Evolutionary conservation across 2,888 invertebrate species (phyloP), one percentile per base, ranked within the genome.

Genomic region (Lordiphosa andalusiaca): DNA sequence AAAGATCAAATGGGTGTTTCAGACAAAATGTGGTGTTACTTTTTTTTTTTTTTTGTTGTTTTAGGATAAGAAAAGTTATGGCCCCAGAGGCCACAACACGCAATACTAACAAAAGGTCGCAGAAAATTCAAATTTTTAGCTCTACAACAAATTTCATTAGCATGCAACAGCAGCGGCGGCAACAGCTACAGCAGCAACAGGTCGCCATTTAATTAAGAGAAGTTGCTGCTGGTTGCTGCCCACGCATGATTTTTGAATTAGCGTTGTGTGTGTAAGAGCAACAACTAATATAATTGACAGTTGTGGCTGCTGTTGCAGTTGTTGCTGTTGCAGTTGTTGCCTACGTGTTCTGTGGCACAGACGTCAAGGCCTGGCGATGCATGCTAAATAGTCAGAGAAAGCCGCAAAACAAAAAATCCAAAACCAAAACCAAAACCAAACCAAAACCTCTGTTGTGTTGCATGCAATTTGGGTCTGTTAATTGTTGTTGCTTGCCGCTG

Each of bases 161-260:
- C 81, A 81, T 84, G 78, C 77, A 66, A 58, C 64, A 71, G 9
- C 30, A 10, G 25, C 25, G 2, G 25, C 23, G 0, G 4, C 23
- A 6, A 4, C 23, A 6, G 23, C 23, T 4, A 6, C 23, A 25
- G 25, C 30, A 9, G 66, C 72, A 69, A 54, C 65, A 72, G 75
- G 75, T 76, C 75, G 78, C 73, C 75, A 76, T 70, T 77, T 74
- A 80, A 74, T 80, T 76, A 76, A 81, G 73, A 69, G 74, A 67
- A 76, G 76, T 76, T 53, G 52, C 12, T 57, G 60, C 21, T 56
- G 63, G 55, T 10, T 67, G 51, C 83, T 80, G 85, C 87, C 87
- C 87, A 88, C 88, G 86, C 87, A 82, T 84, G 81, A 85, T 85
- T 87, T 86, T 84, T 84, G 84, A 88, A 86, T 88, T 86, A 86